Evolutionary conservation across 2,888 invertebrate species (phyloP), one percentile per base, ranked within the genome.

Genomic region (Zaprionus bogoriensis): DNA sequence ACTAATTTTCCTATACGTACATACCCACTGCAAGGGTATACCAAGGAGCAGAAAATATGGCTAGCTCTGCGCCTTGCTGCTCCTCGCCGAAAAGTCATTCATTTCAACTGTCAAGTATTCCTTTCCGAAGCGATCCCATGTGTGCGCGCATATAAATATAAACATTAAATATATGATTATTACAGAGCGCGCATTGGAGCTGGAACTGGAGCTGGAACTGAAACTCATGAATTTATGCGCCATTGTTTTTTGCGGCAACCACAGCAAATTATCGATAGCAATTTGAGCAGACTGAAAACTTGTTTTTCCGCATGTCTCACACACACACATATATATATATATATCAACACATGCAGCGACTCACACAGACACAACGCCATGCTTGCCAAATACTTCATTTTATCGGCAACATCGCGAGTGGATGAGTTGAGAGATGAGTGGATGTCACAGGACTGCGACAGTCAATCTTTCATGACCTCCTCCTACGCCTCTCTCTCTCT

Each of bases 161-260:
- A 51, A 52, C 42, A 70, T 71, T 67, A 82, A 82, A 79, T 79
- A 82, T 79, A 79, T 79, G 79, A 82, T 79, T 79, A 79, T 79
- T 79, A 82, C n/a, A n/a, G n/a, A n/a, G n/a, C n/a, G n/a, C n/a
- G n/a, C n/a, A n/a, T n/a, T n/a, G n/a, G n/a, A n/a, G n/a, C n/a
- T n/a, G n/a, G n/a, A n/a, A n/a, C n/a, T n/a, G n/a, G n/a, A n/a
- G n/a, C 79, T 68, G 66, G 70, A 36, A 19, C 22, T 27, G 17
- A 39, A 60, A 52, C 67, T 65, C 66, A 71, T 75, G 67, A 77
- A 81, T 78, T 76, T 81, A 78, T 81, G 75, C 74, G 59, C 67
- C 76, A 77, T 57, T 68, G 55, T 65, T 59, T 60, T 71, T 51
- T 61, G 51, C 39, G 46, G 55, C 57, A 55, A 50, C 62, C 57